Conservation (phyloP, 2,113 vertebrate species). For the Pandion haliaetus region DNA sequence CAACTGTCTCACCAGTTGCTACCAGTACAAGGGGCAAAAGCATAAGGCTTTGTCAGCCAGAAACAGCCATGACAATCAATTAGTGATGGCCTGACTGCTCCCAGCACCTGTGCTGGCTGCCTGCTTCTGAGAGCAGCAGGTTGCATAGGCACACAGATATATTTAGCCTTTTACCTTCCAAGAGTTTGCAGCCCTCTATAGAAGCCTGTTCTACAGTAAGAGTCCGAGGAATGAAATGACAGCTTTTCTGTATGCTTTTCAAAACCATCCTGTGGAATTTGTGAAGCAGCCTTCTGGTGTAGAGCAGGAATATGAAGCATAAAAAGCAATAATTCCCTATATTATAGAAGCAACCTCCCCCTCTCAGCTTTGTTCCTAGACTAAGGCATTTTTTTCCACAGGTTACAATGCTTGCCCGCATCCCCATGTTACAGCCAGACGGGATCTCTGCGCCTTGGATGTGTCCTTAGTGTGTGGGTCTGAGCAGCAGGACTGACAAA, state of each 20-base stretch:
- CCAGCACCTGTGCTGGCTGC: not conserved
- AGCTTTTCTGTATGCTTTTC: not conserved
- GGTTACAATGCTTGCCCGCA: not conserved
- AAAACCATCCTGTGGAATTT: not conserved
- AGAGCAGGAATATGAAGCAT: not conserved
- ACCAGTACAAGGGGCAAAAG: not conserved
- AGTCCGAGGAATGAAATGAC: not conserved
- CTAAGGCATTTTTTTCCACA: not conserved
- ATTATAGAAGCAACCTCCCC: not conserved
- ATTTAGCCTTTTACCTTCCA: not conserved
- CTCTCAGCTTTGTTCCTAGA: not conserved
- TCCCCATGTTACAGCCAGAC: not conserved
- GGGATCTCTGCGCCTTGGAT: not conserved
- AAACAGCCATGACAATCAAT: not conserved
- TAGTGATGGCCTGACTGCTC: not conserved
- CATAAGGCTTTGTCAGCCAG: not conserved
- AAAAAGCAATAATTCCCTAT: not conserved
- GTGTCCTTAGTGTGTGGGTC: not conserved
- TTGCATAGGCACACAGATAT: not conserved
- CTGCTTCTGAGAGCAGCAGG: not conserved
- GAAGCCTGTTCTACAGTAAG: not conserved
- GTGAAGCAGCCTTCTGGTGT: not conserved
- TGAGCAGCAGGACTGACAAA: not conserved
- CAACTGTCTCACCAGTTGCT: not conserved
- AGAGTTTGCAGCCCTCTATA: not conserved